These are phyloP conservation scores for Potamarius usumacintae DNA, from an alignment of 2,113 vertebrate species.

Conservation along the genomic window DNA sequence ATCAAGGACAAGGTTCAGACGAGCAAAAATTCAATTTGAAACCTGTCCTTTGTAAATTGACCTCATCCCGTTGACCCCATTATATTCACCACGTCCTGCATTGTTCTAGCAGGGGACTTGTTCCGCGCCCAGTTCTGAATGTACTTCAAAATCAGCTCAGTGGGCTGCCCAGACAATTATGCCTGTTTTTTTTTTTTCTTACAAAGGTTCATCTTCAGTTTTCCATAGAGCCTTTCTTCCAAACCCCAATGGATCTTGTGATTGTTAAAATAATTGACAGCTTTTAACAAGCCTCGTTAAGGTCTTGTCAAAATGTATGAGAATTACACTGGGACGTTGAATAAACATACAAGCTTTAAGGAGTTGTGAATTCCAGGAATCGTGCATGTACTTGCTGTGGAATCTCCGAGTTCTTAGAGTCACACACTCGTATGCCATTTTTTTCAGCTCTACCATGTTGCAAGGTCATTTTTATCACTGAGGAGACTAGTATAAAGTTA, in stretches of 20 bases:
- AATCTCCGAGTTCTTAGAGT: not conserved
- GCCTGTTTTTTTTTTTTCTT: not conserved
- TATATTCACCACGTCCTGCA: not conserved
- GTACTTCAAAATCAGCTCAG: constrained; percentile 9
- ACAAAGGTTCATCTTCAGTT: not conserved
- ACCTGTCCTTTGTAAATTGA: constrained; percentile 15
- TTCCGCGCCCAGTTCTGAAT: constrained; percentile 7
- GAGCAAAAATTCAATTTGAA: constrained; percentile 30
- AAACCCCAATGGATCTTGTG: not conserved
- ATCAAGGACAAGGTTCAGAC: constrained; percentile 2
- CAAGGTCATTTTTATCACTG: not conserved
- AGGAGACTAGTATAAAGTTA: constrained; percentile 17
- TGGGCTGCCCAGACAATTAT: not conserved
- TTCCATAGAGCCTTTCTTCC: not conserved
- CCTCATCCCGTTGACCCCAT: not conserved
- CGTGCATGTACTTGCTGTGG: not conserved
- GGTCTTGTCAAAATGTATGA: not conserved
- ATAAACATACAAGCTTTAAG: not conserved
- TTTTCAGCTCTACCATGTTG: too few relatives aligned
- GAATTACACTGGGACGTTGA: not conserved
- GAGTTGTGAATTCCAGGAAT: not conserved
- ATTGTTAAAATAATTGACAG: constrained; percentile 15
- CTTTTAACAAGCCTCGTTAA: constrained; percentile 7
- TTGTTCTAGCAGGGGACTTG: constrained; percentile 3
- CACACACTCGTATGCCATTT: not conserved